These are phyloP conservation scores for Zaprionus africanus DNA, from an alignment of 1,140 invertebrate genomes.

Conservation along the genomic window DNA sequence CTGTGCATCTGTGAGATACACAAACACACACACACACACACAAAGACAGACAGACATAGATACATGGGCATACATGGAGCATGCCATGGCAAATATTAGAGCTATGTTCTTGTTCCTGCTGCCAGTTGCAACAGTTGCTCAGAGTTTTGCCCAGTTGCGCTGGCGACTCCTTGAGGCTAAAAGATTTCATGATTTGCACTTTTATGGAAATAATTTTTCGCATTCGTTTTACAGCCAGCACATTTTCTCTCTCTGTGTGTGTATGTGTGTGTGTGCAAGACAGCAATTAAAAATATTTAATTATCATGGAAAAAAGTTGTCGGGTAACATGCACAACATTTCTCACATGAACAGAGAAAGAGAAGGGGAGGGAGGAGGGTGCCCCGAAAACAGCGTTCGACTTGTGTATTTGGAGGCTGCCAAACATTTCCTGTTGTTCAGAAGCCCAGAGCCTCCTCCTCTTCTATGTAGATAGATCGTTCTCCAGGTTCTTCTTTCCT, in stretches of 20 bases:
- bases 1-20: constrained; percentile 70
- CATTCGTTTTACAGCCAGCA: constrained; percentile 47
- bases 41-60: neutral
- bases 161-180: constrained; percentile 45
- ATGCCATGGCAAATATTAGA: constrained; percentile 77
- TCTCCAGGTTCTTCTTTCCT: constrained; percentile 47
- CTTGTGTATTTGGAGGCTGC: constrained; percentile 50
- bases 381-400: constrained; percentile 22
- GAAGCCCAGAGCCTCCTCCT: neutral
- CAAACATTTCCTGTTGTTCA: constrained; percentile 71
- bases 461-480: constrained; percentile 16
- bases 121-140: constrained; percentile 44
- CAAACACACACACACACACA: constrained; percentile 27
- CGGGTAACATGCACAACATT: constrained; percentile 76
- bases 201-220: constrained; percentile 81
- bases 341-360: constrained; percentile 61
- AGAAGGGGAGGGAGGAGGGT: neutral
- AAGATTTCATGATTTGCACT: constrained; percentile 82
- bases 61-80: constrained; percentile 25
- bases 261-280: constrained; percentile 57
- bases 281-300: constrained; percentile 83
- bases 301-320: constrained; percentile 82
- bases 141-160: constrained; percentile 19
- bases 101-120: constrained; percentile 69
- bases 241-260: constrained; percentile 32